Conservation (phyloP, 2,888 invertebrate species). For the Mesorhabditis belari region DNA sequence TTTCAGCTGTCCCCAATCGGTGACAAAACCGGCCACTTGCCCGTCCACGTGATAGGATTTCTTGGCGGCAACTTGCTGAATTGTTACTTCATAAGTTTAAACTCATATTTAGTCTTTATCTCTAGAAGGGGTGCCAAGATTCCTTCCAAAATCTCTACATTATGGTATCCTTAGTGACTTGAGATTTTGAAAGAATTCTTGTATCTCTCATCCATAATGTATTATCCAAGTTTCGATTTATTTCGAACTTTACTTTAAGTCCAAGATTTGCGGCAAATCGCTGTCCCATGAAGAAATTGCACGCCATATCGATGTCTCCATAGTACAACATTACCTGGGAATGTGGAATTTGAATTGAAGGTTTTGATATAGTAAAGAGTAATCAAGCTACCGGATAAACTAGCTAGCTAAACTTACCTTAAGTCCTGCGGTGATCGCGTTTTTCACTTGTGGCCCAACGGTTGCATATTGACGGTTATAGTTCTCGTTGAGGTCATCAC, state of each 20-base stretch:
- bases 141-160: neutral
- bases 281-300: constrained; percentile 33
- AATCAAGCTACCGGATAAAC: neutral
- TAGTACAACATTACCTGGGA: constrained; percentile 27
- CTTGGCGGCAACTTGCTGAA: constrained; percentile 21
- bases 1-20: constrained; percentile 17
- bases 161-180: neutral
- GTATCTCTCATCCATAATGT: neutral
- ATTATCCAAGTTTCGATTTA: neutral
- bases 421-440: constrained; percentile 24
- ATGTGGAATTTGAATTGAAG: neutral
- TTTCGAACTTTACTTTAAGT: constrained; percentile 11
- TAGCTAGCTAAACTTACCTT: constrained; percentile 2
- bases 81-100: too few species aligned
- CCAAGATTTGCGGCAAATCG: constrained; percentile 29
- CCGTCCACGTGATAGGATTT: constrained; percentile 17
- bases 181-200: neutral
- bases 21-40: constrained; percentile 29
- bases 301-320: constrained; percentile 41
- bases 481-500: constrained; percentile 28
- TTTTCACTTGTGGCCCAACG: constrained; percentile 27
- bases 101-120: too few species aligned
- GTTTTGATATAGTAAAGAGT: neutral
- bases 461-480: constrained; percentile 37
- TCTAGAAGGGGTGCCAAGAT: too few species aligned